Evolutionary conservation across 2,888 invertebrate species (phyloP).

Genomic region (Argyresthia goedartella): DNA sequence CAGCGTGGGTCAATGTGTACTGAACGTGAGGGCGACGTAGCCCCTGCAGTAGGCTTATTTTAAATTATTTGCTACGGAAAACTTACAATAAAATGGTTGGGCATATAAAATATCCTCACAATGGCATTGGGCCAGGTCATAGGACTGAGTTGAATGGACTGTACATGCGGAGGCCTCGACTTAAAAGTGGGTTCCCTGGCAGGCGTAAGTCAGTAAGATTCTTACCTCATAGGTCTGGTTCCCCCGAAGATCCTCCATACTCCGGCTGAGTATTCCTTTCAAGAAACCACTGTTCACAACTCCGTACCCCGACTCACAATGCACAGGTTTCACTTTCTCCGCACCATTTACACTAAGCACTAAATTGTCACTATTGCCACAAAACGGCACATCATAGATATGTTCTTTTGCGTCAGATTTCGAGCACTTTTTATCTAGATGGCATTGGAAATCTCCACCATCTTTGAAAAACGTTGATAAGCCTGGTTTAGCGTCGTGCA

Average conservation of each 20-base stretch:
- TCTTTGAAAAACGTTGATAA: slow-evolving; percentile 23
- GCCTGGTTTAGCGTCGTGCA: slow-evolving; percentile 15
- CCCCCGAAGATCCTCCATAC: slow-evolving; percentile 6
- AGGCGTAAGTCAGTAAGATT: background rate
- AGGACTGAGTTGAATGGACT: no score
- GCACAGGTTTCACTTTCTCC: background rate
- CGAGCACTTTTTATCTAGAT: slow-evolving; percentile 44
- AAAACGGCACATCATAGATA: slow-evolving; percentile 74
- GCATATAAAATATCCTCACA: no score
- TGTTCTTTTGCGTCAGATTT: slow-evolving; percentile 72
- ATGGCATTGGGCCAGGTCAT: no score
- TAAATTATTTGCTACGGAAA: no score
- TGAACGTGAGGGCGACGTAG: no score
- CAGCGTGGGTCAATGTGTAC: no score
- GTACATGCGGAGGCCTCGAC: no score
- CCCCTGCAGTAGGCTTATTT: no score
- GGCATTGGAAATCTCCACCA: slow-evolving; percentile 44
- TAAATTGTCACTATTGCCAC: slow-evolving; percentile 16
- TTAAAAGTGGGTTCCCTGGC: no score
- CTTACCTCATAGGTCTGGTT: background rate
- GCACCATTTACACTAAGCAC: slow-evolving; percentile 16
- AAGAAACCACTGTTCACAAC: background rate
- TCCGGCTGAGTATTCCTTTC: slow-evolving; percentile 4
- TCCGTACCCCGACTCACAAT: background rate
- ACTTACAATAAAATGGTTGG: no score